phyloP scores from a whole-genome alignment of 2,797 vertebrate genomes.

The Onychomys leucogaster region DNA sequence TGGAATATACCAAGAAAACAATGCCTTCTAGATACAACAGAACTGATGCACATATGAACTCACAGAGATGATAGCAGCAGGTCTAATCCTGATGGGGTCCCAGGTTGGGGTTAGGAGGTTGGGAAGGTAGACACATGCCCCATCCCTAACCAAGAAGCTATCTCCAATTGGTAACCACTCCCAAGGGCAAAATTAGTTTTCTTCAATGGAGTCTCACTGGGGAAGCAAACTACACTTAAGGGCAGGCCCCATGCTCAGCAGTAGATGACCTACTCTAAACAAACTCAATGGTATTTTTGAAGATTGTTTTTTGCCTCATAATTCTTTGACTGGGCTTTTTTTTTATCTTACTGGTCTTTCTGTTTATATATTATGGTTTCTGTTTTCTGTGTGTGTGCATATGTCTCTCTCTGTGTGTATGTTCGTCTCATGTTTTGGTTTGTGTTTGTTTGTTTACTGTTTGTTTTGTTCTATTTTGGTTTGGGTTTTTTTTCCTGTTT shows the following conservation, averaged over 20 bases:
- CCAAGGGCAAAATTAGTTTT: background rate
- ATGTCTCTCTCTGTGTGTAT: background rate
- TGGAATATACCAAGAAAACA: background rate
- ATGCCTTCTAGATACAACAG: background rate
- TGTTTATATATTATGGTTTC: background rate
- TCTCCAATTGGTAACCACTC: background rate
- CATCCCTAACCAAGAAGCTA: background rate
- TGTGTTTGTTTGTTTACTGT: background rate
- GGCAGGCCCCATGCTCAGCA: background rate
- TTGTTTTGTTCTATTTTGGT: background rate
- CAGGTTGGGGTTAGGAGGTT: background rate
- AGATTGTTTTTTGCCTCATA: background rate
- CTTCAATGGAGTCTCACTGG: background rate
- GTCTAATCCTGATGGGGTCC: background rate
- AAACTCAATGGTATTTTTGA: background rate
- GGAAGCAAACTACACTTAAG: background rate
- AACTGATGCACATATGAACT: background rate
- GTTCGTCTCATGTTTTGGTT: background rate
- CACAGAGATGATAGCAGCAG: background rate
- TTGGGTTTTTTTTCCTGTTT: background rate
- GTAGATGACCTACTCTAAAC: background rate
- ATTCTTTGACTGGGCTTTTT: background rate
- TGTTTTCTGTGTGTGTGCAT: background rate
- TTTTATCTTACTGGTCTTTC: background rate
- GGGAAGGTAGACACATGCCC: background rate